Conservation (phyloP, 2,888 invertebrate species). For the Plutella xylostella region DNA sequence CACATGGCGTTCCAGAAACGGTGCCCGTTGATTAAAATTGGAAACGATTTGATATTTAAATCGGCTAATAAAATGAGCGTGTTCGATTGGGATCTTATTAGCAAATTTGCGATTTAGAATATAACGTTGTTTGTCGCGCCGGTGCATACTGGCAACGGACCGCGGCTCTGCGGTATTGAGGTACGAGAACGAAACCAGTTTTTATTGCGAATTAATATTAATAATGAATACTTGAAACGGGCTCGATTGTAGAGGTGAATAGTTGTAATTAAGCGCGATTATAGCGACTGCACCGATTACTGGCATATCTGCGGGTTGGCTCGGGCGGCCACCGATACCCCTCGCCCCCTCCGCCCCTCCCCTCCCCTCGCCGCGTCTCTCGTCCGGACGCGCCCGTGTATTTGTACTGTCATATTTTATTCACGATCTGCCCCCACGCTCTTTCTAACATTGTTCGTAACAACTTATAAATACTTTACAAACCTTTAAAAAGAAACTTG, state of each 20-base stretch:
- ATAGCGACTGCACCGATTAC: slow-evolving; percentile 53
- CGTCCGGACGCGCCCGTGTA: too few relatives aligned
- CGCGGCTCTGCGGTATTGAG: slow-evolving; percentile 6
- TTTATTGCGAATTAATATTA: slow-evolving; percentile 59
- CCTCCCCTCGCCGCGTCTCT: too few relatives aligned
- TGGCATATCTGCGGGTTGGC: slow-evolving; percentile 42
- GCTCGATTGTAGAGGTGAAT: slow-evolving; percentile 56
- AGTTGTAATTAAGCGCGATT: slow-evolving; percentile 62
- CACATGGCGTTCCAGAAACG: too few relatives aligned
- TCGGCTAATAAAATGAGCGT: slow-evolving; percentile 1
- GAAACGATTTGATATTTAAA: background rate
- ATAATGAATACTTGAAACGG: slow-evolving; percentile 59
- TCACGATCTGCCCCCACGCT: too few relatives aligned
- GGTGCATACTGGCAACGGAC: background rate
- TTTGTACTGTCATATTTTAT: too few relatives aligned
- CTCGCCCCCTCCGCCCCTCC: too few relatives aligned
- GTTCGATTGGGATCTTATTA: background rate
- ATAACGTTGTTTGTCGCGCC: background rate
- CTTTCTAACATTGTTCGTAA: too few relatives aligned
- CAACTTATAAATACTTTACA: too few relatives aligned
- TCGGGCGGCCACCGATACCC: too few relatives aligned
- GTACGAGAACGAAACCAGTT: slow-evolving; percentile 45
- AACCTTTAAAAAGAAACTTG: too few relatives aligned
- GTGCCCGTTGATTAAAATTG: too few relatives aligned
- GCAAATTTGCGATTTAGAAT: slow-evolving; percentile 7